A percentile compares a stretch with the other conserved stretches of the same genome.
Evolutionary conservation across 2,888 invertebrate species (phyloP).

Genomic region (Isoperla grammatica): DNA sequence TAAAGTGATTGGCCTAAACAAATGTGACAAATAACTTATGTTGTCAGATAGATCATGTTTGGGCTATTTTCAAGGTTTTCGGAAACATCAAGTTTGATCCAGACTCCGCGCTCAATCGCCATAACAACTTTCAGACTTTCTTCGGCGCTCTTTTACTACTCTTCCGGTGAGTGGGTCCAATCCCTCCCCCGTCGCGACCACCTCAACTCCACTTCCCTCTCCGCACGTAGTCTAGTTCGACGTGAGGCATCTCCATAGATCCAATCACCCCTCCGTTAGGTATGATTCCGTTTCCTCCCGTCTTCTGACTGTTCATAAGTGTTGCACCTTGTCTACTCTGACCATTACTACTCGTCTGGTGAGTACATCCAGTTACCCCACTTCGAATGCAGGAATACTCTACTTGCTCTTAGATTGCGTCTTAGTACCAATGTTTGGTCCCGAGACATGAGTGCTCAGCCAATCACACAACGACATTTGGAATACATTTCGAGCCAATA

Average conservation of each 20-base stretch:
- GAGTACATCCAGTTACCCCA: no score
- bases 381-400: no score
- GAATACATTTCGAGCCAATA: no score
- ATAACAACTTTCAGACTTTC: slow-evolving; percentile 95
- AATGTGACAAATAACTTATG: slow-evolving; percentile 18
- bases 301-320: no score
- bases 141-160: slow-evolving; percentile 86
- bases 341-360: no score
- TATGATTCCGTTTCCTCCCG: no score
- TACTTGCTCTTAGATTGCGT: no score
- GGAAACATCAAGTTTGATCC: slow-evolving; percentile 87
- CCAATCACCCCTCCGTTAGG: not conserved
- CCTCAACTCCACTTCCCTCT: no score
- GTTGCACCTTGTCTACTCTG: slow-evolving; percentile 1
- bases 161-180: slow-evolving; percentile 69
- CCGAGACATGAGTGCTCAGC: no score
- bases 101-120: slow-evolving; percentile 80
- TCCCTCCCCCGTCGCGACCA: slow-evolving; percentile 21
- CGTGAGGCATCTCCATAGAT: not conserved
- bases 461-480: no score
- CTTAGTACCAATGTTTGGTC: no score
- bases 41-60: slow-evolving; percentile 15
- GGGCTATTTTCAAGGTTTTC: slow-evolving; percentile 65
- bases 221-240: no score
- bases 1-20: not conserved